Evolutionary conservation across 2,888 invertebrate species (phyloP).

Genomic region (Pachycephus smyrnensis): DNA sequence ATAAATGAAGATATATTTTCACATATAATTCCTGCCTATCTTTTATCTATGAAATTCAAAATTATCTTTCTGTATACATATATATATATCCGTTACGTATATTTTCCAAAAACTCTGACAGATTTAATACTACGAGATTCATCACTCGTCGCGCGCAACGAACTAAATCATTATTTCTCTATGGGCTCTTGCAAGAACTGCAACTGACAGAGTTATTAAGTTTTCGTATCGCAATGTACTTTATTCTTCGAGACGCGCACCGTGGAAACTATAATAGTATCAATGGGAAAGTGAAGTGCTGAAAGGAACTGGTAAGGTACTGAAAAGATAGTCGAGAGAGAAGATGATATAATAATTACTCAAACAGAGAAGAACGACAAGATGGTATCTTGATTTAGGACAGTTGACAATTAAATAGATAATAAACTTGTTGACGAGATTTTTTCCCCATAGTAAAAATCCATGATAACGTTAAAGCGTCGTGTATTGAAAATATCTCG

Average conservation of each 20-base stretch:
- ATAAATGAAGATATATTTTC: too few species aligned
- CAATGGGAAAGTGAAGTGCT: not conserved
- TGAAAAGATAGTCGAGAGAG: not conserved
- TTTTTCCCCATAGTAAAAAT: too few species aligned
- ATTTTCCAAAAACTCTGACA: not conserved
- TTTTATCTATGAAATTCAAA: too few species aligned
- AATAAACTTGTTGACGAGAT: too few species aligned
- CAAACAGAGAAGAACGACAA: not conserved
- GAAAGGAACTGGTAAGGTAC: not conserved
- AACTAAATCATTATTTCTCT: slow-evolving; percentile 22
- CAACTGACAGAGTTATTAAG: slow-evolving; percentile 26
- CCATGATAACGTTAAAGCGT: too few species aligned
- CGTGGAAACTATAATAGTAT: not conserved
- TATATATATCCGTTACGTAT: too few species aligned
- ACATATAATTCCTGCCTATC: too few species aligned
- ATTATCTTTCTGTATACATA: too few species aligned
- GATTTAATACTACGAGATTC: not conserved
- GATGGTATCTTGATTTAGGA: too few species aligned
- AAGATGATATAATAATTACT: not conserved
- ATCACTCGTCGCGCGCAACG: slow-evolving; percentile 10
- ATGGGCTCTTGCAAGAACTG: slow-evolving; percentile 15
- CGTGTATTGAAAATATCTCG: too few species aligned
- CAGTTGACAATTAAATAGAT: too few species aligned
- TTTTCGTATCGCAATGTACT: not conserved
- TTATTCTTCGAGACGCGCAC: not conserved